Base-by-base conservation (phyloP, 2,797 vertebrate species). In the Poeciliopsis infans region DNA sequence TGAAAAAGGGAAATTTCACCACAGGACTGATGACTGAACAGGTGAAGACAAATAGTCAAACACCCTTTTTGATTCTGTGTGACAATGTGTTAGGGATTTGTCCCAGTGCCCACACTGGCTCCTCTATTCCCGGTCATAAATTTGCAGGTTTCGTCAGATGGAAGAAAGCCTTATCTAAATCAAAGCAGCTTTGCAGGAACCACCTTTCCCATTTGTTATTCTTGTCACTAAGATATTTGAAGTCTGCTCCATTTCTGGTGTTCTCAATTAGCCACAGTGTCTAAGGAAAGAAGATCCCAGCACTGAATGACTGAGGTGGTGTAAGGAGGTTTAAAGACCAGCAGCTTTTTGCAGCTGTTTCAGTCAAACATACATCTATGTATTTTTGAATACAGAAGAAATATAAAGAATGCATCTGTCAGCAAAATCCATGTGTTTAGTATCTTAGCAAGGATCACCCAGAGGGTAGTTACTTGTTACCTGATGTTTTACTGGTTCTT, bases 231-330 rank as follows among this genome's bases (percentile, higher is more conserved):
- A 70, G 68, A 79, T 79, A 69, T 79, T 77, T 74, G 76, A 79
- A 47, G 78, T 71, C 46, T 4, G 81, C 86, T 89, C 77, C 13
- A 47, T 74, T 75, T 74, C 74, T 73, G 74, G 77, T 88, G 87
- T 80, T 87, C 85, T 61, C 39, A 80, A 41, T 93, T 92, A 87
- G 90, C 81, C 89, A 90, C 85, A 80, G 90, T 59, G 16, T 39
- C 57, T 72, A 78, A 81, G 66, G 31, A 12, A 75, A 41, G 53
- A 84, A 53, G 28, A 36, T 33, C 25, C 13, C 46, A 70, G 36
- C 55, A 51, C 45, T 69, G 55, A 64, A 41, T 66, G 39, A 78
- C 43, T 74, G 79, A 25, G 77, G 61, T 70, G 45, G 39, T 33
- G 43, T 45, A 20, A 61, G 45, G 46, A 33, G 47, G 68, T 70